Base-by-base conservation (phyloP, 2,113 vertebrate genomes). In the Aphelocoma coerulescens region DNA sequence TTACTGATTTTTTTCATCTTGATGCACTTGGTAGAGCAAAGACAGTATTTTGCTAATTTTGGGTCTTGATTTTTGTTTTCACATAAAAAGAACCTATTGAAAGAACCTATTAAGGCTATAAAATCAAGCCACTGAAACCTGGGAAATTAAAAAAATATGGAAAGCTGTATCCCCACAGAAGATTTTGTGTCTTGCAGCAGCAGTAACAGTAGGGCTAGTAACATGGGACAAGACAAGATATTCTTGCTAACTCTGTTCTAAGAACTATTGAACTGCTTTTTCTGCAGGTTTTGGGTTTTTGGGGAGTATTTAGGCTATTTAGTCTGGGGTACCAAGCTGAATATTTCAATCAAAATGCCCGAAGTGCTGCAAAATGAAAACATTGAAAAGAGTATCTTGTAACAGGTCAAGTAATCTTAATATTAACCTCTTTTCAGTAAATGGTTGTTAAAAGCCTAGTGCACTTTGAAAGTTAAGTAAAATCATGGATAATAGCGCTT, bases 171-270 rank as follows among this genome's bases (percentile, higher is more conserved):
- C 10, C 5, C 15, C 37, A 41, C 11, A 74, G 49, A 90, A 67
- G 2, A 1, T 78, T 10, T 51, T 66, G 6, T 69, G 23, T 52
- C 32, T 66, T 39, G 11, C 13, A 84, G 39, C 13, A 74, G 3
- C 5, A 77, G 7, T 14, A 51, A 49, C 5, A 80, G 7, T 4
- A 58, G 8, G 4, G 13, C 5, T 72, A 46, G 6, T 10, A 76
- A 23, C 7, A 51, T 3, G 26, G 11, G 4, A 22, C 9, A 69
- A 58, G 59, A 67, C 3, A 44, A 1, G 0, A 3, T 19, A 32
- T 1, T 26, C 9, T 59, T 51, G 7, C 19, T 85, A 68, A 14
- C 3, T 85, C 16, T 69, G 8, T 51, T 30, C 8, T 59, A 51
- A 44, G 12, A 85, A 39, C 28, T 9, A 2, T 5, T 54, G 13